Evolutionary conservation across 2,888 invertebrate genomes (phyloP), one percentile per base, ranked within the genome.

Genomic region (Idaea straminata): DNA sequence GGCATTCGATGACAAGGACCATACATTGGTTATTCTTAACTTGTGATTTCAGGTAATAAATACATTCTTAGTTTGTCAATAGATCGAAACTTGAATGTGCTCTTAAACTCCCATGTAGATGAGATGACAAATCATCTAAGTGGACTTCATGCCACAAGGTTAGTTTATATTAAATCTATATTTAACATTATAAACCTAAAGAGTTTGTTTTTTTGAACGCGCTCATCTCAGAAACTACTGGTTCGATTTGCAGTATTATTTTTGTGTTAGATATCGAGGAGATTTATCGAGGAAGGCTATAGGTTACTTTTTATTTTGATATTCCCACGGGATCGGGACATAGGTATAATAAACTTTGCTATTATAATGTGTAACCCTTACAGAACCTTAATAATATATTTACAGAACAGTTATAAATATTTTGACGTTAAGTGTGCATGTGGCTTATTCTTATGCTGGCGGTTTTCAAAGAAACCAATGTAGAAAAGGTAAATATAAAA

Each of bases 41-140:
- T 57, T 57, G 35, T 62, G 5, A 0, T 15, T 62, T 16, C 64
- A 68, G 68, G 68, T 16, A 65, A 68, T 15, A 57, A 64, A 62
- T 62, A 63, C 57, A 15, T 68, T 34, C 57, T 65, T 13, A 65
- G 65, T 57, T 68, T 65, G 35, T 68, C 68, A 35, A 36, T 65
- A 16, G 47, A 62, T 4, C 57, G 38, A 62, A 68, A 65, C 38
- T 65, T 59, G 35, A 13, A 68, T n/a, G 62, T 57, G 63, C 47
- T 68, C n/a, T 13, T 61, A 13, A 57, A 13, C 15, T 35, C 62
- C n/a, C 5, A 61, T 5, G 47, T n/a, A n/a, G 61, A 36, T 35
- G 57, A 57, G n/a, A 47, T 15, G 57, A 25, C 35, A 15, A 10
- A 63, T 25, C 36, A 15, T 34, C 1, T 35, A 62, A 57, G 36